Evolutionary conservation across 1,140 invertebrate genomes (phyloP).

Genomic region (Drosophila obscura): DNA sequence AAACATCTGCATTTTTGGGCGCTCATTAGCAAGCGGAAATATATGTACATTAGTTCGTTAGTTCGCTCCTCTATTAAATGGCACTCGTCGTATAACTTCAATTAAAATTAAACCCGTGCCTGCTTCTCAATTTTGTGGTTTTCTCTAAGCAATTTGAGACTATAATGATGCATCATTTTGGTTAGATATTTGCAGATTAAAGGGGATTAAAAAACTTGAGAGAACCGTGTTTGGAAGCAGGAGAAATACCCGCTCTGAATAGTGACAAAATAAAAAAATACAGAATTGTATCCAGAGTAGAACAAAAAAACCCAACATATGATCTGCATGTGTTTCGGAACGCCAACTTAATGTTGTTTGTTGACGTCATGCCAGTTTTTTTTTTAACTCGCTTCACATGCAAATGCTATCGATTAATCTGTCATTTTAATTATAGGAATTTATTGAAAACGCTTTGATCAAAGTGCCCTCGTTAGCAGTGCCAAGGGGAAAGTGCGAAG

Average conservation of each 20-base stretch:
- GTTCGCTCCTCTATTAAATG: conserved; percentile 23
- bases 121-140: conserved; percentile 27
- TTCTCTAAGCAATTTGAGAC: conserved; percentile 9
- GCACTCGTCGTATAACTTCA: conserved; percentile 17
- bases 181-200: too few species aligned
- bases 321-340: not conserved
- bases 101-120: conserved; percentile 19
- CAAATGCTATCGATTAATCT: conserved; percentile 48
- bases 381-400: conserved; percentile 11
- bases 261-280: too few species aligned
- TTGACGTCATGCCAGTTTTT: conserved; percentile 10
- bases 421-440: conserved; percentile 57
- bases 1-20: not conserved
- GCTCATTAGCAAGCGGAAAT: conserved; percentile 37
- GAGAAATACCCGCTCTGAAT: too few species aligned
- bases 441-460: conserved; percentile 15
- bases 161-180: conserved; percentile 11
- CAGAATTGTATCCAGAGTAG: too few species aligned
- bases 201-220: too few species aligned
- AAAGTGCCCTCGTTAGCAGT: conserved; percentile 24
- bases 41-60: not conserved
- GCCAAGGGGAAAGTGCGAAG: not conserved
- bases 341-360: conserved; percentile 1
- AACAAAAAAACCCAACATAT: too few species aligned
- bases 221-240: too few species aligned